phyloP scores from a whole-genome alignment of 1,140 invertebrate species.

The Sesamia nonagrioides region DNA sequence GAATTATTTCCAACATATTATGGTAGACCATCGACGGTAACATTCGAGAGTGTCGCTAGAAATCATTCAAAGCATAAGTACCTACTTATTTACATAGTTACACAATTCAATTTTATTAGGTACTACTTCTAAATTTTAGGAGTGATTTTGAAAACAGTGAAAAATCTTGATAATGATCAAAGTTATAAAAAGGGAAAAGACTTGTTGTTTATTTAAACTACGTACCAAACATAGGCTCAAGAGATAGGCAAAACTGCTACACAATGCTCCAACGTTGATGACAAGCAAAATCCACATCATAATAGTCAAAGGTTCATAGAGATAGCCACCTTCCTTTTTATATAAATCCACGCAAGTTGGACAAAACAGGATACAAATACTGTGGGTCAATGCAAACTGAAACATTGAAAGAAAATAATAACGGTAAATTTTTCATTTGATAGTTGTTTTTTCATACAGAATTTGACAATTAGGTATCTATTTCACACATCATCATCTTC shows the following conservation, averaged over 20 bases:
- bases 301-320: constrained; percentile 22
- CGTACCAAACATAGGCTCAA: constrained; percentile 61
- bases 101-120: no score
- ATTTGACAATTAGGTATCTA: no score
- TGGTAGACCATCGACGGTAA: background rate
- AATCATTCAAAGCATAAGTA: no score
- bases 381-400: constrained; percentile 56
- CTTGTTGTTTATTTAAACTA: background rate
- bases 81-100: no score
- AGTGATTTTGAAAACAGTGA: no score
- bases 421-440: background rate
- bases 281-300: constrained; percentile 60
- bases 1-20: no score
- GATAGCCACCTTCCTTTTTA: background rate
- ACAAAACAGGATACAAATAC: constrained; percentile 46
- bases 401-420: constrained; percentile 39
- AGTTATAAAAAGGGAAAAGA: background rate
- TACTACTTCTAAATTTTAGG: no score
- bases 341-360: constrained; percentile 59
- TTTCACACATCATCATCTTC: no score
- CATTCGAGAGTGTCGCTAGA: background rate
- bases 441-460: background rate
- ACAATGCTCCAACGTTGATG: constrained; percentile 51
- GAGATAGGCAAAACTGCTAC: constrained; percentile 56
- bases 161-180: no score